Base-by-base conservation (phyloP, 2,797 vertebrate genomes). In the Cottoperca gobio region DNA sequence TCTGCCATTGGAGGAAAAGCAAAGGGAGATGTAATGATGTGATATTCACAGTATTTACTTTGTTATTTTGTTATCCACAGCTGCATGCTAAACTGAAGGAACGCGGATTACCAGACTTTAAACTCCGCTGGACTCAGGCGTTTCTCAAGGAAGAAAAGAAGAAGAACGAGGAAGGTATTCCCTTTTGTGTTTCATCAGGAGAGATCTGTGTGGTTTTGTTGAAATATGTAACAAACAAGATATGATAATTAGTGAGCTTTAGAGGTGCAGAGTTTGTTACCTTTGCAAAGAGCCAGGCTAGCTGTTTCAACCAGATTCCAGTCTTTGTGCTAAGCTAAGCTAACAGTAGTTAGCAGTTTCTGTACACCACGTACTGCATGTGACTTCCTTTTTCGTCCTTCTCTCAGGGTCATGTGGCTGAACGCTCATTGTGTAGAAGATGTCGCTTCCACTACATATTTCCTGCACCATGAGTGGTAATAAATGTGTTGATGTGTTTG, bases 111-210 rank as follows among this genome's bases (percentile, higher is more conserved):
- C 1, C 72, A 8, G 67, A 79, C 33, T 26, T 72, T 14, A 71
- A 68, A 39, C 75, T 91, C 0, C 17, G 17, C 61, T 90, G 86
- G 83, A 40, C 3, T 8, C 17, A 76, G 57, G 55, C 8, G 0
- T 81, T 88, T 53, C 66, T 65, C 8, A 70, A 66, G 63, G 46
- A 81, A 46, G n/a, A 24, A 26, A 31, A 67, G 35, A 43, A 8
- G 17, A 31, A 68, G 12, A 28, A 21, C 21, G 2, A 58, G 1
- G 26, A 53, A 76, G 73, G 73, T 79, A 61, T 61, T 37, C 13
- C 50, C 16, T 19, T 66, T 58, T n/a, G 6, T 2, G 1, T 50
- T 59, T 16, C 28, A 33, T 26, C 8, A 8, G 3, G 14, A 61
- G 40, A 13, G 28, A 1, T 19, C 21, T 11, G 1, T 2, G 13